Evolutionary conservation across 2,888 invertebrate species (phyloP).

Genomic region (Xylocampa areola): DNA sequence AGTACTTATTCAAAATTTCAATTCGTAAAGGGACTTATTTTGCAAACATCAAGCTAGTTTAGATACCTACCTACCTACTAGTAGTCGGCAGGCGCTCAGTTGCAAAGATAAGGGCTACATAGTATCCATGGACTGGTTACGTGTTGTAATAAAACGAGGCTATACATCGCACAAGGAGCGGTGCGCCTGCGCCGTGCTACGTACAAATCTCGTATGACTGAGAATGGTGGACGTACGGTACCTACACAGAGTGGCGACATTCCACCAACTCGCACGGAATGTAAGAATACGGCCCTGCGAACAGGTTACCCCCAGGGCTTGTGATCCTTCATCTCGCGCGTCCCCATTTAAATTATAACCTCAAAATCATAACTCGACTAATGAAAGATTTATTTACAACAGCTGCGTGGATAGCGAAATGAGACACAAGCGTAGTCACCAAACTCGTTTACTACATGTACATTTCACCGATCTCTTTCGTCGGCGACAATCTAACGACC

Average conservation of each 20-base stretch:
- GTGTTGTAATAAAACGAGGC: slow-evolving; percentile 79
- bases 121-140: slow-evolving; percentile 76
- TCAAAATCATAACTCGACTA: slow-evolving; percentile 68
- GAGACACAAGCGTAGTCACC: slow-evolving; percentile 71
- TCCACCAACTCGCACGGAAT: slow-evolving; percentile 84
- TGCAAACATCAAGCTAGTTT: slow-evolving; percentile 59
- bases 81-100: slow-evolving; percentile 66
- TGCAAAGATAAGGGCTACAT: slow-evolving; percentile 80
- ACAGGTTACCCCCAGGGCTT: slow-evolving; percentile 80
- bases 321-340: slow-evolving; percentile 76
- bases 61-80: too few relatives aligned
- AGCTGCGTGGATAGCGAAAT: slow-evolving; percentile 73
- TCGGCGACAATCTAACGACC: slow-evolving; percentile 82
- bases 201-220: slow-evolving; percentile 85
- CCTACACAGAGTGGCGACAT: slow-evolving; percentile 84
- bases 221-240: slow-evolving; percentile 84
- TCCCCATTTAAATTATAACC: slow-evolving; percentile 78
- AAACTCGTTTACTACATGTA: slow-evolving; percentile 81
- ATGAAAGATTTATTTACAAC: slow-evolving; percentile 76
- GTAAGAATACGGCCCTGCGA: slow-evolving; percentile 82
- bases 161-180: slow-evolving; percentile 72
- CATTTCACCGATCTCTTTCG: slow-evolving; percentile 84
- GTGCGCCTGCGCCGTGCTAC: slow-evolving; percentile 77
- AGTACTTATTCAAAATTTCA: too few relatives aligned
- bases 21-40: slow-evolving; percentile 42